Evolutionary conservation across 92 coral and sea anemone species (phyloP).

Genomic region (Epizoanthus stellaris): DNA sequence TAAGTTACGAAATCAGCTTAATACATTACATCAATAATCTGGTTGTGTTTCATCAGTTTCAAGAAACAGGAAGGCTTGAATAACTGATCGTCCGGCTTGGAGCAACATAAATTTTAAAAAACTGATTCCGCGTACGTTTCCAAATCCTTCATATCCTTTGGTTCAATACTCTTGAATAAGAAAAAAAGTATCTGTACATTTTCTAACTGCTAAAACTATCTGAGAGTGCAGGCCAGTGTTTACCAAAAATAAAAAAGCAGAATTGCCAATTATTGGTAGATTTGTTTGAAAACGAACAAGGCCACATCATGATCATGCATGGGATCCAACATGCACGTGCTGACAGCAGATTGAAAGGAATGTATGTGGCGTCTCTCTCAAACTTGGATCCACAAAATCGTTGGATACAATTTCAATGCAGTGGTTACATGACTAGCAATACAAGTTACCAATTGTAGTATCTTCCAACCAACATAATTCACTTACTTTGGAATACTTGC

Average conservation of each 20-base stretch:
- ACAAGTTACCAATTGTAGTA: neutral
- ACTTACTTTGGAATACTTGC: conserved; percentile 61
- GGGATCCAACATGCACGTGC: conserved; percentile 31
- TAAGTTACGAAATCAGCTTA: neutral
- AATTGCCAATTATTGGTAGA: conserved; percentile 9
- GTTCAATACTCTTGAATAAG: conserved; percentile 12
- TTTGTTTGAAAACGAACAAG: conserved; percentile 33
- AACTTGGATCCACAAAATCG: neutral
- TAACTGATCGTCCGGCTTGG: neutral
- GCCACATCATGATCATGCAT: conserved; percentile 21
- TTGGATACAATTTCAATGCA: neutral
- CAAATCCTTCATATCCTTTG: neutral
- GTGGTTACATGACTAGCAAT: neutral
- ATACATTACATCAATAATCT: neutral
- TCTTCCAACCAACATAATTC: conserved; percentile 8
- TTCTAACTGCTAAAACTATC: neutral
- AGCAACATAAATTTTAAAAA: neutral
- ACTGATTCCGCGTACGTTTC: no score
- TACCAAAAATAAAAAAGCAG: conserved; percentile 13
- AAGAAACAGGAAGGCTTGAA: neutral
- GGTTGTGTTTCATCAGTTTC: neutral
- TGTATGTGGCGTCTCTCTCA: neutral
- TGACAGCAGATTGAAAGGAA: conserved; percentile 4
- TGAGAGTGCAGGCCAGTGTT: conserved; percentile 2
- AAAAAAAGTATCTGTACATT: neutral